These are phyloP conservation scores for Enteromius mattozi DNA, from an alignment of 2,797 vertebrate species.

Conservation along the genomic window DNA sequence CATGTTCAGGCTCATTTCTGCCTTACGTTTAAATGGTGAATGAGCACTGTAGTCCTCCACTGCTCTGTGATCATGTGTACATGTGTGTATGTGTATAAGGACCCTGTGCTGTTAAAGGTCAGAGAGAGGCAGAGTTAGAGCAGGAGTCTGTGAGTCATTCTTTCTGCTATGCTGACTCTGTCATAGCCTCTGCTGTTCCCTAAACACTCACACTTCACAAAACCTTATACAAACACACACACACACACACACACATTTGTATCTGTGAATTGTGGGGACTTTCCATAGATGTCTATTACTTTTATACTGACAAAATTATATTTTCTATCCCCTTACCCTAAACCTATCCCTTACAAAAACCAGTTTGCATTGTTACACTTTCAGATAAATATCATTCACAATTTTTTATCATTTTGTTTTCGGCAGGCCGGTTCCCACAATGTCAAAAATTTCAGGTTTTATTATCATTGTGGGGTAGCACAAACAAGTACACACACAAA, in stretches of 20 bases:
- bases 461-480: no score
- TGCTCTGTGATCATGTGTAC: slow-evolving; percentile 1
- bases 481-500: not conserved
- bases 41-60: slow-evolving; percentile 36
- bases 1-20: slow-evolving; percentile 69
- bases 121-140: not conserved
- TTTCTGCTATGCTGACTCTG: slow-evolving; percentile 28
- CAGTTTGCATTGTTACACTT: no score
- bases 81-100: not conserved
- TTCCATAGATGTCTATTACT: no score
- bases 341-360: no score
- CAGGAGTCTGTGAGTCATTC: slow-evolving; percentile 36
- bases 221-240: not conserved
- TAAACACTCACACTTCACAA: slow-evolving; percentile 30
- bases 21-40: slow-evolving; percentile 61
- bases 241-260: not conserved
- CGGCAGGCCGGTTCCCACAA: no score
- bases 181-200: slow-evolving; percentile 35
- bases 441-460: no score
- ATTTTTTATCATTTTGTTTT: no score
- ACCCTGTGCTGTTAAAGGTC: not conserved
- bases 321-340: no score
- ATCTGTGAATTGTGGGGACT: no score
- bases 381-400: no score
- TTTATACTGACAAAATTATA: no score